These are phyloP conservation scores for Cyrtorhinus lividipennis DNA, from an alignment of 1,140 invertebrate genomes.

Conservation along the genomic window DNA sequence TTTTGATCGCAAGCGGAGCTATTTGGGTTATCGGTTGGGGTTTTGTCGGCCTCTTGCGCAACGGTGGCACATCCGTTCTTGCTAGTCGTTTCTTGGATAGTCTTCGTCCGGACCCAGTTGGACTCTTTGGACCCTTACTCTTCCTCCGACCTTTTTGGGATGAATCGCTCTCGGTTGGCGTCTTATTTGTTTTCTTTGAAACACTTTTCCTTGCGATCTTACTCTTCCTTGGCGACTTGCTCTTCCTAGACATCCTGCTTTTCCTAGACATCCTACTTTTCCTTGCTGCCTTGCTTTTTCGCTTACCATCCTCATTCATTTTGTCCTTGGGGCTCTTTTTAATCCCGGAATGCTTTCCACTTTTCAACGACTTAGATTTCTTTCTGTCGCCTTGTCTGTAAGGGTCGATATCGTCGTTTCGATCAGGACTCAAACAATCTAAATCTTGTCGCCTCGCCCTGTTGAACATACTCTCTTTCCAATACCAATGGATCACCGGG, in stretches of 20 bases:
- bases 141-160: background rate
- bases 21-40: background rate
- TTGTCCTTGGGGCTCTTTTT: background rate
- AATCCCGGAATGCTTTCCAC: background rate
- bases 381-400: background rate
- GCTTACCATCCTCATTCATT: background rate
- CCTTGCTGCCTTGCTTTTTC: background rate
- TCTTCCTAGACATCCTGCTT: background rate
- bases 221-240: background rate
- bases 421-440: background rate
- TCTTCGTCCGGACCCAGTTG: background rate
- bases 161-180: background rate
- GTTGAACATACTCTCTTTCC: constrained; percentile 5
- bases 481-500: background rate
- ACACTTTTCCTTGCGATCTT: background rate
- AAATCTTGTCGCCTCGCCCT: constrained; percentile 2
- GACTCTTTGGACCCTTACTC: background rate
- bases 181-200: background rate
- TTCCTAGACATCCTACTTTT: background rate
- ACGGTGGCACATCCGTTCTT: background rate
- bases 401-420: constrained; percentile 6
- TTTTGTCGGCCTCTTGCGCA: background rate
- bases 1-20: background rate
- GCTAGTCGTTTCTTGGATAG: background rate
- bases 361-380: background rate